Percentiles rank a stretch among this genome's conserved stretches.
Conservation (phyloP, 2,113 vertebrate genomes). For the Peucedramus taeniatus region DNA sequence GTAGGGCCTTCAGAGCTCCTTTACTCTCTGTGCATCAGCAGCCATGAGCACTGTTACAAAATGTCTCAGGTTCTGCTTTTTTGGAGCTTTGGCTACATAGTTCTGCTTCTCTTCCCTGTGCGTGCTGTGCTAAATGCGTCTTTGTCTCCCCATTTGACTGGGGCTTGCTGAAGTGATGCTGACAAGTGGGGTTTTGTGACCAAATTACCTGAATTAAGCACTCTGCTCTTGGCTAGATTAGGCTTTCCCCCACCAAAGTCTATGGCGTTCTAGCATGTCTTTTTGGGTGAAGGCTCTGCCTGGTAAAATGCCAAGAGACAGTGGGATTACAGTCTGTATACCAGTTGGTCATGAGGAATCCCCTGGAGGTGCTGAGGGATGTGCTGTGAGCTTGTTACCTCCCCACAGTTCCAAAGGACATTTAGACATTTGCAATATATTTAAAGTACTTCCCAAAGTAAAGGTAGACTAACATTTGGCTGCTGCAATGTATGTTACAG, state of each 20-base stretch:
- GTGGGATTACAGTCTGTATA: not conserved
- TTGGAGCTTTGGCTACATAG: not conserved
- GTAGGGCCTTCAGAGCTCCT: not conserved
- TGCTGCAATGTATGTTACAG: rapidly evolving
- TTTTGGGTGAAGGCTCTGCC: not conserved
- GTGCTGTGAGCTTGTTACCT: not conserved
- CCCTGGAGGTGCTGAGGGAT: not conserved
- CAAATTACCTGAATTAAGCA: not conserved
- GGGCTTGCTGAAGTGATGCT: not conserved
- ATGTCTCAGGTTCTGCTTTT: not conserved
- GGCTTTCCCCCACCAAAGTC: not conserved
- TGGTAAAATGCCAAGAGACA: not conserved
- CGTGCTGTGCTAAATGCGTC: not conserved
- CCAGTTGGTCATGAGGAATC: not conserved
- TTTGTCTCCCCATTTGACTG: not conserved
- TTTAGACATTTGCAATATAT: not conserved
- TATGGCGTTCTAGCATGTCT: not conserved
- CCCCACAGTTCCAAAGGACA: not conserved
- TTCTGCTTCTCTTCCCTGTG: not conserved
- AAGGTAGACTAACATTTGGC: not conserved
- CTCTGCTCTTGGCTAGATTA: not conserved
- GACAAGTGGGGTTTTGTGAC: not conserved
- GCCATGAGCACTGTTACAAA: not conserved
- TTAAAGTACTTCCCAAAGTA: not conserved
- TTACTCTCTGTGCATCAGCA: not conserved